A percentile compares a stretch with the other conserved stretches of the same genome.
Conservation (phyloP, 30 jellyfish, hydroid and myxozoan species). For the Rhopilema esculentum region DNA sequence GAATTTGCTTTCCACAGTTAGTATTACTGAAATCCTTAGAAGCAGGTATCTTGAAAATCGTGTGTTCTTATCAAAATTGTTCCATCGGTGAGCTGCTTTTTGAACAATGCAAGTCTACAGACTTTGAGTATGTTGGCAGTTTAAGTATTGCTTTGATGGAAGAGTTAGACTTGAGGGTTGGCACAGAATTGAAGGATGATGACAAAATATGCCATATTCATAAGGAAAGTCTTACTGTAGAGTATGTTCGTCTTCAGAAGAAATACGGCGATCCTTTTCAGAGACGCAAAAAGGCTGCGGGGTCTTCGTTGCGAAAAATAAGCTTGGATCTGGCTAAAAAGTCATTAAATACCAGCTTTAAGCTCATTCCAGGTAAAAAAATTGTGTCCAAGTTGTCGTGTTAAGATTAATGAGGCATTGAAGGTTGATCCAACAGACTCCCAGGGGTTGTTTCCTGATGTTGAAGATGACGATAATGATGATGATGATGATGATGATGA, state of each 20-base stretch:
- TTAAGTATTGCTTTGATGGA: neutral
- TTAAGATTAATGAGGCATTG: neutral
- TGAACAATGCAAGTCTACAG: neutral
- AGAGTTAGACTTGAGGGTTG: neutral
- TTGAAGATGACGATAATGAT: neutral
- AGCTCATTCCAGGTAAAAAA: neutral
- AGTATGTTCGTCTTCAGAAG: neutral
- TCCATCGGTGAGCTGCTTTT: too few species aligned
- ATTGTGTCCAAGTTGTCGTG: neutral
- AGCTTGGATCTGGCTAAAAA: neutral
- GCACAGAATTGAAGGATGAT: neutral
- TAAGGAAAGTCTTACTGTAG: too few species aligned
- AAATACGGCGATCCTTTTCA: neutral
- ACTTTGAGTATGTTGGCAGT: neutral
- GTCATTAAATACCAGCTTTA: neutral
- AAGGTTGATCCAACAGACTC: too few species aligned
- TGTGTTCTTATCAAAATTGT: neutral
- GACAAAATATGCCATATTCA: too few species aligned
- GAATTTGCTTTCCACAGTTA: neutral
- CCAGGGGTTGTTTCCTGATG: too few species aligned
- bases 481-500: neutral
- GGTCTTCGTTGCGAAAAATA: neutral
- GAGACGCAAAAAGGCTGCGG: neutral
- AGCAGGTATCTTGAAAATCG: neutral
- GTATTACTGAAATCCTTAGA: neutral